A percentile compares a stretch with the other conserved stretches of the same genome.
Conservation (phyloP, 1,140 invertebrate species). For the Popillia japonica region DNA sequence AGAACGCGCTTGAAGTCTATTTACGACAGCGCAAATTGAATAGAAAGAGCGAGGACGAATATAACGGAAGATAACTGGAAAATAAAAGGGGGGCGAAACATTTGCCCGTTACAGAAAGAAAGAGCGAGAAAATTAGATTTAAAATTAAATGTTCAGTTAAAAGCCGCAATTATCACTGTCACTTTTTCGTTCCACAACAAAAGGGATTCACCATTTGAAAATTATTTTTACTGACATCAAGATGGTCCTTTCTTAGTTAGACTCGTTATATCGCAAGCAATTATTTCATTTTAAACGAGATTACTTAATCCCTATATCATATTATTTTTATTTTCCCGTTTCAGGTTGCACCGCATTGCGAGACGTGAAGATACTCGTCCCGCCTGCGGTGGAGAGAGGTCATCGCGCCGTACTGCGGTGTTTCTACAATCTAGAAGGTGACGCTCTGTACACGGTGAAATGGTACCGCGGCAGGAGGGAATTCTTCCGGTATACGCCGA, state of each 20-base stretch:
- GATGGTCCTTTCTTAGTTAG: neutral
- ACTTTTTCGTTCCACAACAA: neutral
- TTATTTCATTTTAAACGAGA: too few relatives aligned
- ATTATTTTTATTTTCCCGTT: neutral
- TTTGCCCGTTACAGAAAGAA: neutral
- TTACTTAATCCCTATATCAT: too few relatives aligned
- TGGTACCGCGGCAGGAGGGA: constrained; percentile 82
- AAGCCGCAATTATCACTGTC: constrained; percentile 26
- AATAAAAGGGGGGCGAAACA: neutral
- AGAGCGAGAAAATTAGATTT: constrained; percentile 17
- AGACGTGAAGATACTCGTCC: constrained; percentile 36
- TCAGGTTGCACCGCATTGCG: constrained; percentile 36
- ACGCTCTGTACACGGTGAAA: constrained; percentile 79
- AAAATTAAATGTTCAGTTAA: constrained; percentile 27
- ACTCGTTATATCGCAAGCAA: too few relatives aligned
- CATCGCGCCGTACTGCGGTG: constrained; percentile 66
- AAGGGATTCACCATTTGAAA: neutral
- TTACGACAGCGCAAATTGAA: too few relatives aligned
- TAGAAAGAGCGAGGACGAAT: too few relatives aligned
- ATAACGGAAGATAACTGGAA: neutral
- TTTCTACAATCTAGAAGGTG: constrained; percentile 80
- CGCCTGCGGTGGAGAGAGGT: constrained; percentile 39
- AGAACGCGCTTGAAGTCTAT: too few relatives aligned
- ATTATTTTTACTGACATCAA: constrained; percentile 8
- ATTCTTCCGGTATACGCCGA: constrained; percentile 79